Evolutionary conservation across 1,140 invertebrate genomes (phyloP).

Genomic region (Zophobas morio): DNA sequence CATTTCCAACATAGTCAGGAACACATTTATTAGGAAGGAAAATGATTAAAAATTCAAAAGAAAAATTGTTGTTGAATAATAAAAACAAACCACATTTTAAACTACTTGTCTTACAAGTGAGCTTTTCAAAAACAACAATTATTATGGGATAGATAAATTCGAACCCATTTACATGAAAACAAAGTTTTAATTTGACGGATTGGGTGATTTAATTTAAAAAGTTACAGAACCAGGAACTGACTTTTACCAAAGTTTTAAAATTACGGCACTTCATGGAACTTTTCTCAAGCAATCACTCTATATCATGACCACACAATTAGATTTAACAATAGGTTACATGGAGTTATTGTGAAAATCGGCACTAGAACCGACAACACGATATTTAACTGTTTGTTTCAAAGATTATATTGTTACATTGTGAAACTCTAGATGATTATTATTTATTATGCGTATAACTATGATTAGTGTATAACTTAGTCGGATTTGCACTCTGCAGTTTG

Average conservation of each 20-base stretch:
- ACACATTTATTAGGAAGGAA: no score
- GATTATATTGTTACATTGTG: slow-evolving; percentile 33
- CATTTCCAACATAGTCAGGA: no score
- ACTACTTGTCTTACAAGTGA: neutral
- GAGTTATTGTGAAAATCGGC: slow-evolving; percentile 16
- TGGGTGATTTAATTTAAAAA: slow-evolving; percentile 2
- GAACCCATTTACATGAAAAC: neutral
- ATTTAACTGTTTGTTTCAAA: slow-evolving; percentile 31
- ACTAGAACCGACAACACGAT: slow-evolving; percentile 1
- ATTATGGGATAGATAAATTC: no score
- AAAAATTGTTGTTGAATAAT: no score
- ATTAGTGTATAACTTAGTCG: slow-evolving; percentile 2
- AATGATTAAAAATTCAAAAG: no score
- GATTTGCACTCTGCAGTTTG: neutral
- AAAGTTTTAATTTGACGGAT: neutral
- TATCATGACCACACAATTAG: slow-evolving; percentile 16
- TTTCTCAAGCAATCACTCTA: slow-evolving; percentile 13
- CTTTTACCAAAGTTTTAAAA: slow-evolving; percentile 11
- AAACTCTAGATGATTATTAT: neutral
- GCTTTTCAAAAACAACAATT: no score
- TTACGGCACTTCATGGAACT: neutral
- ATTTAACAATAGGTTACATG: slow-evolving; percentile 3
- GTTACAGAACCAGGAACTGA: neutral
- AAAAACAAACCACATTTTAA: neutral
- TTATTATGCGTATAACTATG: slow-evolving; percentile 21